phyloP scores from a whole-genome alignment of 2,797 vertebrate genomes.

The Rhyacichthys aspro region DNA sequence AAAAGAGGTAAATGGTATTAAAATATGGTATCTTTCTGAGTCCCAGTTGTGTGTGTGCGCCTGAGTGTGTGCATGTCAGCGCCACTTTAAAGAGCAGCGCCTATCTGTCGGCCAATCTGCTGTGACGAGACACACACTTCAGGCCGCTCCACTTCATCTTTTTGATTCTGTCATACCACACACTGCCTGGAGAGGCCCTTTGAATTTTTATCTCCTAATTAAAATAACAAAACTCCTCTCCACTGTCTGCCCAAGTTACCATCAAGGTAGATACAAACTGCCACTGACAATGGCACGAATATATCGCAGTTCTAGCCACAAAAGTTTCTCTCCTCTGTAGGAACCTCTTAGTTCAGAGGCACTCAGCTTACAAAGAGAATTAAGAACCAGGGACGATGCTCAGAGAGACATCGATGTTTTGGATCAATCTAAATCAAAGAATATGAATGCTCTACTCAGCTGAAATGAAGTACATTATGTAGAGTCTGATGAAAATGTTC shows the following conservation, averaged over 20 bases:
- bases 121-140: conserved; percentile 77
- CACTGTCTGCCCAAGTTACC: conserved; percentile 78
- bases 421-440: conserved; percentile 65
- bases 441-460: conserved; percentile 41
- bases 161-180: conserved; percentile 84
- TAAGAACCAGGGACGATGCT: conserved; percentile 43
- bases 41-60: conserved; percentile 54
- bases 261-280: conserved; percentile 83
- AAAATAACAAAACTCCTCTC: conserved; percentile 85
- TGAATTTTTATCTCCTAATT: conserved; percentile 87
- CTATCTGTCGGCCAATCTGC: conserved; percentile 81
- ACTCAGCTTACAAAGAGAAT: conserved; percentile 68
- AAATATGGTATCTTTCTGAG: conserved; percentile 70
- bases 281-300: conserved; percentile 70
- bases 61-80: conserved; percentile 49
- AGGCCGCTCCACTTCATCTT: conserved; percentile 79
- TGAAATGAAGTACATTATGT: conserved; percentile 60
- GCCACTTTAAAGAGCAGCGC: conserved; percentile 76
- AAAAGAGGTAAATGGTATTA: conserved; percentile 69
- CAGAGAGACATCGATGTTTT: conserved; percentile 65
- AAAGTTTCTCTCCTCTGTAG: conserved; percentile 64
- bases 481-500: conserved; percentile 62
- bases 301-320: conserved; percentile 64
- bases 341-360: conserved; percentile 62
- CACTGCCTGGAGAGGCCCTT: conserved; percentile 83